Base-by-base conservation (phyloP, 1,140 invertebrate species). In the Drosophila pruinosa region DNA sequence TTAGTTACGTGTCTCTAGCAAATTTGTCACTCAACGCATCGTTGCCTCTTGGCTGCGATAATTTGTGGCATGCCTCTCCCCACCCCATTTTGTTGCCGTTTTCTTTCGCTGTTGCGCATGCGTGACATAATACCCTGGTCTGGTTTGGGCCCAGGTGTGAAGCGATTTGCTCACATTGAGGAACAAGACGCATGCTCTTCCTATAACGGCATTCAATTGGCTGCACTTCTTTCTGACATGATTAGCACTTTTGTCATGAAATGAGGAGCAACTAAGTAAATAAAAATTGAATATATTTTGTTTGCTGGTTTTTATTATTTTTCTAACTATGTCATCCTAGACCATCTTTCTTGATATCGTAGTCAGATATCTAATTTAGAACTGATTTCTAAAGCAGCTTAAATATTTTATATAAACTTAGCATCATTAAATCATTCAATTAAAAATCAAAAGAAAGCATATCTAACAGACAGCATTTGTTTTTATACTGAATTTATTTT, bases 71-170 rank as follows among this genome's bases (percentile, higher is more conserved):
- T 39, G 45, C 41, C 2, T 17, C 15, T 21, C 36, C 43, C 61
- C 28, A 15, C 57, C 53, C 47, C 50, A 72, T 48, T 63, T 41
- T 48, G 58, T 64, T 41, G 24, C 53, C 39, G 22, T 39, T 61
- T 41, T 7, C 22, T 47, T 19, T 12, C n/a, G 14, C 48, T 48
- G 50, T 47, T 31, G 41, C 63, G 17, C 39, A 54, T 54, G 41
- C 22, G 62, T 86, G 82, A 86, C 82, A 82, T 78, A 86, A 88
- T 50, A 31, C 36, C 21, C 34, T n/a, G n/a, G n/a, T n/a, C n/a
- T n/a, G n/a, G n/a, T n/a, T 10, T 14, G 26, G 22, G 2, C 41
- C 7, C 24, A 64, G 67, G 67, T 70, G 67, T 19, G 21, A 62
- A 39, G 24, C 28, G 59, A 36, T 64, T 70, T 70, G 59, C 28